Conservation (phyloP, 2,113 vertebrate species). For the Alouatta palliata region DNA sequence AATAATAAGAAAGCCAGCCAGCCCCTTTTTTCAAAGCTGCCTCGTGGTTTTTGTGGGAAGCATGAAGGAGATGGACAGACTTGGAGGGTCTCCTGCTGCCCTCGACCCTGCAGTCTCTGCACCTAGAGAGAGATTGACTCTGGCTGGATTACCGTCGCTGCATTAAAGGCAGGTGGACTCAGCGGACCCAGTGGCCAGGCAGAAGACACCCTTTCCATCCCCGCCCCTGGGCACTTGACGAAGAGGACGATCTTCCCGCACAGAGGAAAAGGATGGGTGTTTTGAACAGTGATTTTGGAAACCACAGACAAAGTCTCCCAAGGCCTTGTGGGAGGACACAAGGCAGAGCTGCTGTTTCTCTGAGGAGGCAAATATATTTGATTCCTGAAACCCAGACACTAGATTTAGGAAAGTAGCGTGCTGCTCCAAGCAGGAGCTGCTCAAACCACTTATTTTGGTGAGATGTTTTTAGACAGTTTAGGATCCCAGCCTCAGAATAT, state of each 20-base stretch:
- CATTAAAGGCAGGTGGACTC: too few relatives aligned
- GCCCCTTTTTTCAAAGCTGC: background rate
- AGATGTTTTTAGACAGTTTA: background rate
- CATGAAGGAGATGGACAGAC: too few relatives aligned
- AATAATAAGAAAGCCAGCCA: background rate
- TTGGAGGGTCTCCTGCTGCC: background rate
- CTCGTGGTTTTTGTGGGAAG: background rate
- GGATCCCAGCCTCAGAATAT: background rate
- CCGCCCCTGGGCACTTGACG: rapidly evolving
- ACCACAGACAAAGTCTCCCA: background rate
- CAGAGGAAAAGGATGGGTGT: background rate
- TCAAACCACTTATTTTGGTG: background rate
- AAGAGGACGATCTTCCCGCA: background rate
- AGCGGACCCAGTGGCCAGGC: background rate
- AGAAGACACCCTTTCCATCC: background rate
- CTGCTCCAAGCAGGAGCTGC: background rate
- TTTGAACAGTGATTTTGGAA: background rate
- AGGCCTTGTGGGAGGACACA: background rate
- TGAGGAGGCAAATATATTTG: too few relatives aligned
- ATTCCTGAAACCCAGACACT: background rate
- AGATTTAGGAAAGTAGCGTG: background rate
- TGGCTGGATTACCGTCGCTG: rapidly evolving
- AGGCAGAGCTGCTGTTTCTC: background rate
- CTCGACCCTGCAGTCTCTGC: background rate
- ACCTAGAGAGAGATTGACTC: too few relatives aligned